These are phyloP conservation scores for Lerista edwardsae DNA, from an alignment of 2,797 vertebrate genomes.

Conservation along the genomic window DNA sequence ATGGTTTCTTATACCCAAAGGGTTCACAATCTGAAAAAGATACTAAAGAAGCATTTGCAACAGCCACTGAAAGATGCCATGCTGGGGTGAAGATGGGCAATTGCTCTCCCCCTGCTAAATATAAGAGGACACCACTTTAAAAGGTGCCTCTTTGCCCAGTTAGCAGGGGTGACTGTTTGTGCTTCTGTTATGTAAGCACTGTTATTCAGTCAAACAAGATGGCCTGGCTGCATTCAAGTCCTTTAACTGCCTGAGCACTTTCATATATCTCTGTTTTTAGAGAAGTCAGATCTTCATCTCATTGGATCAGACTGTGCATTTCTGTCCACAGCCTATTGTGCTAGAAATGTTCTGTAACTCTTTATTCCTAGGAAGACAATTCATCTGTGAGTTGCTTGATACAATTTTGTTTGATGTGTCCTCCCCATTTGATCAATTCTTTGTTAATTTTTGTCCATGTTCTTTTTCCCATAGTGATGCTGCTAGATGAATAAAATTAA, in stretches of 20 bases:
- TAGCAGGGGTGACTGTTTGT: not conserved
- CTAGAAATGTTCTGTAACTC: not conserved
- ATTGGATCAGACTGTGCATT: not conserved
- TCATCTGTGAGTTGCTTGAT: not conserved
- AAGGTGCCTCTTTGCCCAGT: too few relatives aligned
- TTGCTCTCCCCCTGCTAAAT: too few relatives aligned
- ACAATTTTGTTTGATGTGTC: not conserved
- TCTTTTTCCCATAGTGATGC: constrained; percentile 4
- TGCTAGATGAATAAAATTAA: constrained; percentile 29
- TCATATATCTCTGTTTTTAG: not conserved
- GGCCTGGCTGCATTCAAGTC: not conserved
- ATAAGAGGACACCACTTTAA: too few relatives aligned
- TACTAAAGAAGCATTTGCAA: too few relatives aligned
- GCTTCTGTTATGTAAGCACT: not conserved
- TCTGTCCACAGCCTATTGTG: not conserved
- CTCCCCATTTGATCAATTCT: constrained; percentile 7
- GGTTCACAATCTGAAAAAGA: too few relatives aligned
- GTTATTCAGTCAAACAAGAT: not conserved
- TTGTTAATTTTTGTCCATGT: constrained; percentile 14
- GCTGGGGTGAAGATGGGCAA: too few relatives aligned
- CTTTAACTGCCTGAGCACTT: not conserved
- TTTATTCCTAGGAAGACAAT: not conserved
- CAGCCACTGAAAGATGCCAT: too few relatives aligned
- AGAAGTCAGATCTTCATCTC: not conserved
- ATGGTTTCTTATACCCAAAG: too few relatives aligned